Conservation (phyloP, 2,888 invertebrate species). For the Piscicola geometra region DNA sequence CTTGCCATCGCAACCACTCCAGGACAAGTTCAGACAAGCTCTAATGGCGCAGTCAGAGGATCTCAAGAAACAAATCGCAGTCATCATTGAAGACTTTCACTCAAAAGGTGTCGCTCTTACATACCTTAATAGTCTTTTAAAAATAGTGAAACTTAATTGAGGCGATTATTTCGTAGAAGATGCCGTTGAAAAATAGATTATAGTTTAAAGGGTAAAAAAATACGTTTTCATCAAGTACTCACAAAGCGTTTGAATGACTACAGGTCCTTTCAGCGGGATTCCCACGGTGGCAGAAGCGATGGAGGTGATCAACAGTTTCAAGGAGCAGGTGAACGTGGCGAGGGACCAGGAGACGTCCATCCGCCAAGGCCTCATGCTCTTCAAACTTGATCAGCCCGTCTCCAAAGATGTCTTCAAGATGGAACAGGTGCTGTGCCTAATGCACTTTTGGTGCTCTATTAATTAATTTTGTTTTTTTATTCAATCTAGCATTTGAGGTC, state of each 20-base stretch:
- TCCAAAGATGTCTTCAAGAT: conserved; percentile 54
- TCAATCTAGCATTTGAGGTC: no score
- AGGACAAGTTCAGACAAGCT: conserved; percentile 62
- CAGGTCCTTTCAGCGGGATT: conserved; percentile 48
- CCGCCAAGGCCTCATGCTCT: conserved; percentile 66
- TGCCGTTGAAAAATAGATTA: not conserved
- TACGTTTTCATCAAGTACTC: not conserved
- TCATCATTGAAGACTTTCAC: conserved; percentile 68
- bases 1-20: not conserved
- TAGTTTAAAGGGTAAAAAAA: not conserved
- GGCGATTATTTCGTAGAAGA: not conserved
- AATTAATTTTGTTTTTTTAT: not conserved
- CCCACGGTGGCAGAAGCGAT: conserved; percentile 52
- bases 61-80: conserved; percentile 67
- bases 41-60: conserved; percentile 68
- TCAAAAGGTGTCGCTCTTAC: conserved; percentile 56
- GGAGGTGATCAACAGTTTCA: conserved; percentile 48
- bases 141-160: not conserved
- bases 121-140: not conserved
- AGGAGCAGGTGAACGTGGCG: conserved; percentile 56
- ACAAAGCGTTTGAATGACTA: not conserved
- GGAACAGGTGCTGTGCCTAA: conserved; percentile 52
- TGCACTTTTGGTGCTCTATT: no score
- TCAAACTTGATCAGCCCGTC: conserved; percentile 71
- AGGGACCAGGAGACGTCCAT: conserved; percentile 66